Evolutionary conservation across 2,888 invertebrate genomes (phyloP), one percentile per base, ranked within the genome.

Genomic region (Ichneumon xanthorius): DNA sequence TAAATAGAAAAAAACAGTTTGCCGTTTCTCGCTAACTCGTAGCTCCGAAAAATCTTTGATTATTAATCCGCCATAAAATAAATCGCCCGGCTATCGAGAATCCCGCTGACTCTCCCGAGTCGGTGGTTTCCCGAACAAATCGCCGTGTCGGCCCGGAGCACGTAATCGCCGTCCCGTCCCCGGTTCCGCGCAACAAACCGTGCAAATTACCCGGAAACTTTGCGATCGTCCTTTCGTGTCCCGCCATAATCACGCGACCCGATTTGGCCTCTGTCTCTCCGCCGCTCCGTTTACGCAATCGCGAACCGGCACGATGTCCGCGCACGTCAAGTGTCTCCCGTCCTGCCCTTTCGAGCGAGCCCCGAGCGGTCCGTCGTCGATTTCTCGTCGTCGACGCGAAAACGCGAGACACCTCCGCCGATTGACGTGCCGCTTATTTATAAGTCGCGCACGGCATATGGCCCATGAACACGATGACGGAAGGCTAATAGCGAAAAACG

Each of bases 401-500:
- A 37, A 67, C 65, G 40, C 37, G 40, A 67, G 63, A 71, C 55
- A 78, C 53, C 73, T 70, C 22, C 16, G 4, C 33, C 63, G 77
- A 78, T 73, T 70, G 77, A 78, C 65, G 68, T 81, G 84, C 80
- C 76, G 37, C 76, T 67, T 65, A 78, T 81, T 77, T 77, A 61
- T 55, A 19, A 53, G 45, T 82, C 67, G 40, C 53, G 40, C 63
- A 6, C 11, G 63, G 77, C 82, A 85, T 85, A 85, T 85, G 82
- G 82, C 55, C 53, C 55, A 71, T 61, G 76, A 80, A 76, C 76
- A 82, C 71, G 72, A 53, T 22, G 76, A 67, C 55, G 55, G 37
- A 75, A 76, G 71, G 75, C 58, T 63, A 75, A 71, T 63, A 76
- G 71, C 61, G 76, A 82, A 68, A 85, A 61, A 85, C 63, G 67